phyloP scores from a whole-genome alignment of 2,888 invertebrate genomes.

The Brachyptera putata region DNA sequence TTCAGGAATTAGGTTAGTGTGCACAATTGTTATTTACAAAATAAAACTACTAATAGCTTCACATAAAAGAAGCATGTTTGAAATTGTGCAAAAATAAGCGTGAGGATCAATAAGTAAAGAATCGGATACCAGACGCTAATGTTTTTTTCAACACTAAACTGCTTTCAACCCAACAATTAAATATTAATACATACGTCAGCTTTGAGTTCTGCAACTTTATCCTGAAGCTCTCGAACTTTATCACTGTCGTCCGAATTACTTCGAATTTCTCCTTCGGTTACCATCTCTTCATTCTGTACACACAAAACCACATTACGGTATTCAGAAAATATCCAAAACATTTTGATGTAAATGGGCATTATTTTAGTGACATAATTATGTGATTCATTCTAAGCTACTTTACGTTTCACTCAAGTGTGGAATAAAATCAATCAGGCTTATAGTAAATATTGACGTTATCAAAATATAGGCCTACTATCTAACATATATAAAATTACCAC shows the following conservation, averaged over 20 bases:
- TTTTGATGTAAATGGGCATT: too few relatives aligned
- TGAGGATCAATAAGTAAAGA: neutral
- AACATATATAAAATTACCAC: too few relatives aligned
- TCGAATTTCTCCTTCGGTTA: conserved; percentile 86
- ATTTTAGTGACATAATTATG: too few relatives aligned
- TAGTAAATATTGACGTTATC: too few relatives aligned
- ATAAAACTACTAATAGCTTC: neutral
- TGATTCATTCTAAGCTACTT: too few relatives aligned
- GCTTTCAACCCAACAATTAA: too few relatives aligned
- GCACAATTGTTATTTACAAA: neutral
- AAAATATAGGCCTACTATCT: too few relatives aligned
- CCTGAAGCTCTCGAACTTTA: conserved; percentile 82
- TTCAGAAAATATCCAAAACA: too few relatives aligned
- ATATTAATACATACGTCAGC: conserved; percentile 90
- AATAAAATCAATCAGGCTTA: too few relatives aligned
- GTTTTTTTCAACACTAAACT: too few relatives aligned
- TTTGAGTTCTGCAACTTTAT: conserved; percentile 87
- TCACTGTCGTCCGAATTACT: conserved; percentile 77
- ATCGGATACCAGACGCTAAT: too few relatives aligned
- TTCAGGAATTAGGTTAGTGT: neutral
- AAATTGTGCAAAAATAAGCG: conserved; percentile 4
- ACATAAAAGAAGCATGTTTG: conserved; percentile 3
- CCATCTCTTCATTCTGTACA: conserved; percentile 86
- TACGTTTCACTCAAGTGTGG: too few relatives aligned
- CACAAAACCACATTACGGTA: neutral